Evolutionary conservation across 1,140 invertebrate species (phyloP).

Genomic region (Vanessa atalanta): DNA sequence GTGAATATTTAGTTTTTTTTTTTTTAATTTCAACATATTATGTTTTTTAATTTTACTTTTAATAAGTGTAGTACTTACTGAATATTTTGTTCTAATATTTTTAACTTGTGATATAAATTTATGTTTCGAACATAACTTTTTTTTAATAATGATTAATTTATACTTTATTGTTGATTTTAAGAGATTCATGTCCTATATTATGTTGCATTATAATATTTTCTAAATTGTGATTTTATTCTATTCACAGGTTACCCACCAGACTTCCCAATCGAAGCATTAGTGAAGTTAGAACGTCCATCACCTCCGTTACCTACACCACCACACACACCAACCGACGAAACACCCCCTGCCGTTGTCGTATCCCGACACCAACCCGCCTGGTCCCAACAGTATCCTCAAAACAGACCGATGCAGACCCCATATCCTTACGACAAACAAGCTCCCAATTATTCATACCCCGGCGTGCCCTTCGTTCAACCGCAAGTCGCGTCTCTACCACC

Average conservation of each 20-base stretch:
- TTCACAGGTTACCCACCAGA: constrained; percentile 77
- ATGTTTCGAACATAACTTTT: not conserved
- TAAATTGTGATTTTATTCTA: constrained; percentile 37
- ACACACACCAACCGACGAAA: constrained; percentile 85
- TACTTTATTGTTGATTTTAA: not conserved
- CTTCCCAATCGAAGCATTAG: constrained; percentile 77
- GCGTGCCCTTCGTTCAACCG: constrained; percentile 74
- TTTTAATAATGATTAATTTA: not conserved
- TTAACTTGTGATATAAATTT: not conserved
- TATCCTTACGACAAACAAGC: constrained; percentile 68
- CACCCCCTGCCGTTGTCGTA: constrained; percentile 65
- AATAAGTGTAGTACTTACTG: not conserved
- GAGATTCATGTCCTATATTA: not conserved
- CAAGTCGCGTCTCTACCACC: constrained; percentile 71
- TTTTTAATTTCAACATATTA: not conserved
- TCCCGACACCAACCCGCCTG: constrained; percentile 70
- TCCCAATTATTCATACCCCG: constrained; percentile 57
- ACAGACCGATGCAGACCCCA: constrained; percentile 61
- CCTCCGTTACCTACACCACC: constrained; percentile 86
- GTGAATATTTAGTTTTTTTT: not conserved
- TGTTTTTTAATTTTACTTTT: constrained; percentile 2
- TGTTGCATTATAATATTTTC: not conserved
- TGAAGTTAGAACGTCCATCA: constrained; percentile 84
- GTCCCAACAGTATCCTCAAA: constrained; percentile 53
- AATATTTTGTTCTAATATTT: not conserved